Evolutionary conservation across 2,113 vertebrate species (phyloP), one percentile per base, ranked within the genome.

Genomic region (Triplophysa tibetana): DNA sequence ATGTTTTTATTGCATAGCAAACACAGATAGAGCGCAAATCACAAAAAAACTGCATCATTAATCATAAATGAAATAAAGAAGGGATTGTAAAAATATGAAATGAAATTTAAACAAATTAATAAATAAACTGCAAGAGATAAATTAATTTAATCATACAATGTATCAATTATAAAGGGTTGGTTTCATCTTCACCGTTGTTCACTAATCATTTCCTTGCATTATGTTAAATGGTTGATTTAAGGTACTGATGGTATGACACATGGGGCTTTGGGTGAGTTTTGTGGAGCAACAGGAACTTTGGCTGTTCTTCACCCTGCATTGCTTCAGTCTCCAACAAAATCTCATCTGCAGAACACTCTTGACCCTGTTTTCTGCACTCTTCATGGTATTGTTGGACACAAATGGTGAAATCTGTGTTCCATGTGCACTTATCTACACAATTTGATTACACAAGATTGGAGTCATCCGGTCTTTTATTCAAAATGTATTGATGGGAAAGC

Each of bases 401-500:
- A 72, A 4, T 56, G 50, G 38, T 21, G 19, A 11, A 56, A 56
- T 72, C 69, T 72, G 48, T 29, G 50, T 72, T 72, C 10, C 17
- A 19, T 58, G 26, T 58, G 52, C 19, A 33, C 48, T 54, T 23
- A 54, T 58, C 50, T 26, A 72, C 19, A 0, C 29, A 19, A 19
- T 72, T 24, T 48, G 38, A 50, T 58, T 58, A 56, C 33, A 72
- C 29, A 58, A 24, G 19, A 26, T 50, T 72, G 19, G 29, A 58
- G 52, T 56, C 26, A 41, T 72, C 12, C 0, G n/a, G 13, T 11
- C 70, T 6, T 58, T 72, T 38, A 58, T 29, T 72, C 52, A 58
- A 58, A 72, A 58, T 72, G 70, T 72, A 54, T 29, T 72, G 52
- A 72, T 72, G 70, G 52, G 70, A 72, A 72, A 38, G 70, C 58